Conservation (phyloP, 2,113 vertebrate species). For the Nesogale talazaci region DNA sequence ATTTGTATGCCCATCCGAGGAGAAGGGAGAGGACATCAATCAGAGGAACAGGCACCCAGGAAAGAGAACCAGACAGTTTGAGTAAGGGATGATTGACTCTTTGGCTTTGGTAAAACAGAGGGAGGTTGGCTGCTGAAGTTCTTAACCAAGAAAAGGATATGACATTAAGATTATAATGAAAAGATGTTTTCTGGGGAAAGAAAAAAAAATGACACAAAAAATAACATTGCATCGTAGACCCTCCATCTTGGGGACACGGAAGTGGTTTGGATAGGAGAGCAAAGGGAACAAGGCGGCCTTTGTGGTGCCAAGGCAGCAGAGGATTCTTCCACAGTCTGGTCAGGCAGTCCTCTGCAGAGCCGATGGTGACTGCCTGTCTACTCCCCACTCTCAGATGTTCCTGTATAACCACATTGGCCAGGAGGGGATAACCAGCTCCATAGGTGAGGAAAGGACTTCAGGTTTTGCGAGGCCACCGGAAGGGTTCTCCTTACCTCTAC, state of each 20-base stretch:
- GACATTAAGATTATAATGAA: not conserved
- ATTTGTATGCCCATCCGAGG: not conserved
- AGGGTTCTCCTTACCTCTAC: not conserved
- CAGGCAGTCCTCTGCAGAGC: not conserved
- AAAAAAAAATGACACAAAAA: not conserved
- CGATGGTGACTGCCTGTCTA: fast-evolving
- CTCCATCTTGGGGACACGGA: not conserved
- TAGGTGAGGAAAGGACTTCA: constrained; percentile 86
- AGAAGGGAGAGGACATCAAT: too few relatives aligned
- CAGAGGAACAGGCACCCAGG: not conserved
- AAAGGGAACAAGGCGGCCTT: not conserved
- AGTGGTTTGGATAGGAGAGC: not conserved
- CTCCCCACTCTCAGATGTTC: constrained; percentile 89
- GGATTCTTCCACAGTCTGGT: not conserved
- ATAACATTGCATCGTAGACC: too few relatives aligned
- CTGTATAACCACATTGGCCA: constrained; percentile 94
- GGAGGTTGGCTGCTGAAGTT: not conserved
- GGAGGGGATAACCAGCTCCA: constrained; percentile 88
- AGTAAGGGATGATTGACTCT: not conserved
- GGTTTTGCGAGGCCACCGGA: fast-evolving
- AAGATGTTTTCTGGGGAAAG: not conserved
- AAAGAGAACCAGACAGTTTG: not conserved
- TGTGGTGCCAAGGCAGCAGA: not conserved
- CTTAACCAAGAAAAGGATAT: not conserved
- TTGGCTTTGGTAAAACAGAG: not conserved